Conservation (phyloP, 2,888 invertebrate species). For the Hypercompe scribonia region DNA sequence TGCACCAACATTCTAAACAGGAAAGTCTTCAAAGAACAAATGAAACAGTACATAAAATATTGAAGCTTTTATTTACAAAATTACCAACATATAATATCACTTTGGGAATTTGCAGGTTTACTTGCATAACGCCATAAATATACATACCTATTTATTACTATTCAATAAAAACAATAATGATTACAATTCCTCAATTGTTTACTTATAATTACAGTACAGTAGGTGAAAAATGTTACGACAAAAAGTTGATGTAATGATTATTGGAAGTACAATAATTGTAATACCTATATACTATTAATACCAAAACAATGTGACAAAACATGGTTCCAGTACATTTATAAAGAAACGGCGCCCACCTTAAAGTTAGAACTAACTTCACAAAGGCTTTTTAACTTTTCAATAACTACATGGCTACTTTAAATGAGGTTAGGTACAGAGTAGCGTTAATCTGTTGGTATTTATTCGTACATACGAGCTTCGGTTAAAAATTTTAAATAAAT, state of each 20-base stretch:
- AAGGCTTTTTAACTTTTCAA: conserved; percentile 7
- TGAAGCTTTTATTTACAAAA: conserved; percentile 87
- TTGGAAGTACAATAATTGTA: conserved; percentile 53
- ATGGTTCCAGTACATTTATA: conserved; percentile 39
- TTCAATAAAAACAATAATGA: conserved; percentile 75
- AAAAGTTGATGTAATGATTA: conserved; percentile 50
- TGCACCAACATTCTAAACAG: neutral
- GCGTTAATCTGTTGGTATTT: conserved; percentile 16
- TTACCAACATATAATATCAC: conserved; percentile 86
- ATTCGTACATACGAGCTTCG: conserved; percentile 10
- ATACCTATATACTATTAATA: conserved; percentile 42
- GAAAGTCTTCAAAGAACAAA: conserved; percentile 31
- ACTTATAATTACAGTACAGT: conserved; percentile 45
- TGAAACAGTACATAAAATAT: conserved; percentile 75
- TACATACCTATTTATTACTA: conserved; percentile 73
- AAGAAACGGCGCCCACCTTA: conserved; percentile 40
- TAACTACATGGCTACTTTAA: conserved; percentile 10
- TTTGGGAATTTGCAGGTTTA: conserved; percentile 86
- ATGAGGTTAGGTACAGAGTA: conserved; percentile 29
- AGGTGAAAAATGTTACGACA: conserved; percentile 42
- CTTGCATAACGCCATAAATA: conserved; percentile 83
- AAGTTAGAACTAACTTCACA: conserved; percentile 14
- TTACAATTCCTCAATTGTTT: conserved; percentile 77
- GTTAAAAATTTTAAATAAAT: conserved; percentile 14
- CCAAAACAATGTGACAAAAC: conserved; percentile 43